Evolutionary conservation across 2,888 invertebrate species (phyloP), one percentile per base, ranked within the genome.

Genomic region (Chrysina gloriosa): DNA sequence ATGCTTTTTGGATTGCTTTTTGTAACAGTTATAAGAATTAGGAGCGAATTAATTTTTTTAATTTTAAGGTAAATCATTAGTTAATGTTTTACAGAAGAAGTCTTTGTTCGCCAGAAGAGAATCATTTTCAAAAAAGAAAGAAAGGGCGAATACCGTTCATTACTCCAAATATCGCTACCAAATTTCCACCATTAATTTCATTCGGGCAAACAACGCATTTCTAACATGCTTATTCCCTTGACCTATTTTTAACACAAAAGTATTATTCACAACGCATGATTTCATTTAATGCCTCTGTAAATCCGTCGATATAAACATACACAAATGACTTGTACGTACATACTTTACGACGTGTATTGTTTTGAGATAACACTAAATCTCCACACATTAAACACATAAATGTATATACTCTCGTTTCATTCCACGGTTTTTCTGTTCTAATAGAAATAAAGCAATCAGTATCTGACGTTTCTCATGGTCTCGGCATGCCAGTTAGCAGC

Each of bases 241-340:
- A 52, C 31, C 19, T 52, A 52, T 52, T 52, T 52, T 52, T 52
- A 52, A 31, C 52, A 4, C 52, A 52, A 52, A 52, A 19, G 16
- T 52, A 16, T 31, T 31, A 52, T 52, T 52, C 31, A 52, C 52
- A 52, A 7, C 31, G 31, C 29, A 16, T 52, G 52, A 52, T 52
- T 19, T 52, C 16, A 52, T 31, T 52, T 31, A 16, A 9, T 31
- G 16, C 16, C 31, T 19, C 16, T 31, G 31, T 31, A 52, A 52
- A 52, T 52, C 31, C 16, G 31, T 52, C 29, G 16, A 19, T 16
- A 19, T 14, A 9, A 52, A 52, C 31, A 29, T 52, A n/a, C n/a
- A n/a, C n/a, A 52, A 52, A 52, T 25, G 19, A 3, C 31, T 14
- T 34, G 52, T 31, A n/a, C 19, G 45, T 19, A 19, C 45, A 16